Base-by-base conservation (phyloP, 1,140 invertebrate species). In the Homalodisca vitripennis region DNA sequence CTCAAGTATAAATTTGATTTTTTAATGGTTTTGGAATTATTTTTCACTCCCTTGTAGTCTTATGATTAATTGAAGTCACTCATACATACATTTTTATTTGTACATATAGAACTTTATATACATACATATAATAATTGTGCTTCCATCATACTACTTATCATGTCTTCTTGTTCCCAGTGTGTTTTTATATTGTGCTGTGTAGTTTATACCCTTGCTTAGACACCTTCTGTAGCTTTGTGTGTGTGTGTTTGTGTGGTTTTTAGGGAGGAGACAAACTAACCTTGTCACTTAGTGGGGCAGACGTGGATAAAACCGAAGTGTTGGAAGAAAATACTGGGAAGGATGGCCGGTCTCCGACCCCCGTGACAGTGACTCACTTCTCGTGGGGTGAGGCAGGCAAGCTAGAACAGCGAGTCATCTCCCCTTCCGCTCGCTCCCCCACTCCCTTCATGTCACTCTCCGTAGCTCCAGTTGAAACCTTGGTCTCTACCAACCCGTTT, bases 251-350 rank as follows among this genome's bases (percentile, higher is more conserved):
- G 60, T 70, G 55, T 70, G 1, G 17, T 27, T 26, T 63, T 20
- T 77, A 87, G 89, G 89, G 89, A 73, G 89, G 89, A 73, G 89
- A 91, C 79, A 91, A 91, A 79, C 76, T 91, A 77, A 91, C 89
- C 48, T 79, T 91, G 62, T 83, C 86, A 69, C 84, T 74, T 14
- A 75, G 68, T 66, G 55, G 68, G 14, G 26, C n/a, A 10, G 41
- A 69, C 22, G 68, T 46, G 34, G 26, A 32, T 31, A 70, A 69
- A 66, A 68, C 67, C 67, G 26, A 55, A 68, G 72, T 60, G 26
- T 53, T 47, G 32, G 57, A 70, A 17, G 72, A 74, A 60, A 72
- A 71, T 31, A 48, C 71, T 53, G 55, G 55, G 29, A 46, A 47
- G 67, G 63, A 72, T 65, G 78, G 77, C 67, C 73, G 80, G 46